Conservation (phyloP, 2,797 vertebrate genomes). For the Allobates femoralis region DNA sequence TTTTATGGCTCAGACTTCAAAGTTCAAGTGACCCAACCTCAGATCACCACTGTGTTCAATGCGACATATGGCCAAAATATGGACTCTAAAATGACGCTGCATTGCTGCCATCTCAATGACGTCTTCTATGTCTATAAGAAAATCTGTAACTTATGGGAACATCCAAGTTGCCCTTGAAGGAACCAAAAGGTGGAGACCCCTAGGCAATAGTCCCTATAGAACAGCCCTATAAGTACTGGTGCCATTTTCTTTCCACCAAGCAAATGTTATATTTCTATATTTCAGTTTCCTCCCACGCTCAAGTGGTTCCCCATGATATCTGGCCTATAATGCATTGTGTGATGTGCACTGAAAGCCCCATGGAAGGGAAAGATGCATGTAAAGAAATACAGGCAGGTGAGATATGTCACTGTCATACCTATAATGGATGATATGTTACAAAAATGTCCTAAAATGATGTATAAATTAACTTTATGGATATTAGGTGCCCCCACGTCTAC, state of each 20-base stretch:
- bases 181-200: background rate
- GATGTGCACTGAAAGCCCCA: background rate
- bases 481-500: background rate
- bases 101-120: background rate
- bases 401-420: background rate
- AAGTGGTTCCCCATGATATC: background rate
- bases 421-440: background rate
- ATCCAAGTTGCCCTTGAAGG: background rate
- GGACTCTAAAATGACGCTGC: background rate
- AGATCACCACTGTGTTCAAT: background rate
- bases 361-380: background rate
- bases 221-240: too few species aligned
- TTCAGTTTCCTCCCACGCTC: too few species aligned
- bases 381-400: background rate
- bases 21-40: background rate
- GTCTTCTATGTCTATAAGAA: background rate
- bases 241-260: too few species aligned
- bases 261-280: too few species aligned
- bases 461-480: background rate
- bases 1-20: background rate
- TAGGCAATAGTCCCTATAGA: too few species aligned
- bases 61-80: background rate
- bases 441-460: background rate
- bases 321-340: background rate
- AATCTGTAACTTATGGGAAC: background rate